Base-by-base conservation (phyloP, 2,888 invertebrate species). In the Andrena chrysosceles region DNA sequence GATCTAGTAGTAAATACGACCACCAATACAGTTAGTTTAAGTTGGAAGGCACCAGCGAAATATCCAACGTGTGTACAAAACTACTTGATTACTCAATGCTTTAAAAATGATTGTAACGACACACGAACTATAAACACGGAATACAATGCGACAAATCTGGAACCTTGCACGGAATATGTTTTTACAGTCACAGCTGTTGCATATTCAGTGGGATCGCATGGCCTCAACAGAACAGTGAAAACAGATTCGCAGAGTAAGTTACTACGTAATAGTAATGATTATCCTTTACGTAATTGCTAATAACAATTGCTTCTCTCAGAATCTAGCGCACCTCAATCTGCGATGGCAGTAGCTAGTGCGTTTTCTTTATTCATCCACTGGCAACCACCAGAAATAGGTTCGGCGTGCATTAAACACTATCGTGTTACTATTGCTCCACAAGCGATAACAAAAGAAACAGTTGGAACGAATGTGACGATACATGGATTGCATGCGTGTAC, bases 161-260 rank as follows among this genome's bases (percentile, higher is more conserved):
- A 78, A 4, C 74, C 77, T 4, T 88, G 88, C 29, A 77, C 54
- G 5, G 48, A 77, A 29, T 88, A 88, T 63, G 7, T 7, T 4
- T 88, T 88, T 49, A 80, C 59, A 20, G 64, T 88, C 13, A 80
- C 35, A 77, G 67, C 66, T 6, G 48, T 78, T 20, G 49, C 81
- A 1, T 49, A 26, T 16, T 7, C 35, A n/a, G 29, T 71, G 0
- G 35, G 62, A 48, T 85, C 89, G 35, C 69, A 68, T n/a, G 82
- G 79, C 49, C 66, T 70, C 4, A 83, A 73, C 67, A 66, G 81
- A 23, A 85, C 70, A 8, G 82, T 60, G n/a, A 85, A 60, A 35
- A 93, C 92, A n/a, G 69, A 70, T 35, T 90, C 89, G 68, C 78
- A 85, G 33, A 82, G 93, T 93, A 83, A 81, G 89, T 81, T n/a